Conservation (phyloP, 2,797 vertebrate genomes). For the Poeciliopsis gracilis region DNA sequence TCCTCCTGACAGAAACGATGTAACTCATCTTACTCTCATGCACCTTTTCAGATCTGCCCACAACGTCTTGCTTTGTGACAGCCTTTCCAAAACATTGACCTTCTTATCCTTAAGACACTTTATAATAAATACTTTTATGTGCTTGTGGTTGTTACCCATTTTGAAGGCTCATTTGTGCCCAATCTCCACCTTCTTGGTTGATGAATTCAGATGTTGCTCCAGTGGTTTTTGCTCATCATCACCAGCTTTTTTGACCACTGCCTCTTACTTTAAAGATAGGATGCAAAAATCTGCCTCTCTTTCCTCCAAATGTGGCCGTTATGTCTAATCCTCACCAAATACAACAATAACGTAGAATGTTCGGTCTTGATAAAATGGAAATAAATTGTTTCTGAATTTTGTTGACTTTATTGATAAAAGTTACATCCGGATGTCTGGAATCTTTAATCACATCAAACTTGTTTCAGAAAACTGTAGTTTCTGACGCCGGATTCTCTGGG, state of each 20-base stretch:
- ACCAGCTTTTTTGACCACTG: background rate
- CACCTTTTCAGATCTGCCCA: background rate
- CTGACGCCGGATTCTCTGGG: background rate
- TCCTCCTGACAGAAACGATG: background rate
- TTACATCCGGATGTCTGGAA: background rate
- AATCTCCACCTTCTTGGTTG: background rate
- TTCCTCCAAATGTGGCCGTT: background rate
- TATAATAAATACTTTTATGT: background rate
- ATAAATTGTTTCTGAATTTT: background rate
- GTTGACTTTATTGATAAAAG: background rate
- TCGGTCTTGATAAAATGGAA: background rate
- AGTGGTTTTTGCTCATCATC: background rate
- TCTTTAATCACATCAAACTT: background rate
- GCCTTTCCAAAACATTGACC: background rate
- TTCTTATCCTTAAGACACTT: background rate
- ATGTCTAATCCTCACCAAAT: background rate
- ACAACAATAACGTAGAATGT: background rate
- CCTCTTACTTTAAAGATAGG: background rate
- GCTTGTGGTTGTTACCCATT: background rate
- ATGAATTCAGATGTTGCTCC: background rate
- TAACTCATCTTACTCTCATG: background rate
- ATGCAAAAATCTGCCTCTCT: background rate
- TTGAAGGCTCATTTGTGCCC: background rate
- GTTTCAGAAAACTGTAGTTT: background rate
- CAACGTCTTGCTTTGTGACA: background rate